Evolutionary conservation across 1,140 invertebrate genomes (phyloP).

Genomic region (Cyrtorhinus lividipennis): DNA sequence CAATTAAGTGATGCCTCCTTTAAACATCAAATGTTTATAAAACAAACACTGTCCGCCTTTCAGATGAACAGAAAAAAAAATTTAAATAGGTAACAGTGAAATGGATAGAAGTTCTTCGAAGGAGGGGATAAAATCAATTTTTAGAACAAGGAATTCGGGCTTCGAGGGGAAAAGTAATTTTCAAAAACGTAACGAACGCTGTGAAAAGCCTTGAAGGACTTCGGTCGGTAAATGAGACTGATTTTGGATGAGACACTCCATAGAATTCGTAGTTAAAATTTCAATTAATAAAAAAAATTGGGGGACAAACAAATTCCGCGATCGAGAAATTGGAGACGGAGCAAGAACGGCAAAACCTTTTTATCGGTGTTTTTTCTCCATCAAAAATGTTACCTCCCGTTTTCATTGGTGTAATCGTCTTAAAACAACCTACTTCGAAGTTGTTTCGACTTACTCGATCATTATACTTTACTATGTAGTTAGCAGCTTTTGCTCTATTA

Average conservation of each 20-base stretch:
- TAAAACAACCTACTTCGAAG: too few species aligned
- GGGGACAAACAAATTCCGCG: neutral
- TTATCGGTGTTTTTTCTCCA: neutral
- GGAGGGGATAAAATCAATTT: too few species aligned
- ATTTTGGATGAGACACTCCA: conserved; percentile 2
- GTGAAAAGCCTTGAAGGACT: conserved; percentile 9
- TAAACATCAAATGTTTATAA: neutral
- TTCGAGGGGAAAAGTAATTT: neutral
- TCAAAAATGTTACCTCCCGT: too few species aligned
- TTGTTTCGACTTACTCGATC: too few species aligned
- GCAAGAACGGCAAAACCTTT: neutral
- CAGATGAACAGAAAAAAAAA: neutral
- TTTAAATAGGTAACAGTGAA: neutral
- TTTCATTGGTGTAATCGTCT: too few species aligned
- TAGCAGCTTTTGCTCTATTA: too few species aligned
- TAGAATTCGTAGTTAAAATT: neutral
- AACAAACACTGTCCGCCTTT: neutral
- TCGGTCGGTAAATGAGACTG: conserved; percentile 6
- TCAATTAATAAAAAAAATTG: neutral
- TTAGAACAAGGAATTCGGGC: too few species aligned
- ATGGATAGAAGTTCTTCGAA: neutral
- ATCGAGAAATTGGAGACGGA: neutral
- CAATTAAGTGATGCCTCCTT: conserved; percentile 17
- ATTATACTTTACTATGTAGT: too few species aligned
- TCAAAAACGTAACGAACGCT: conserved; percentile 4